Evolutionary conservation across 2,113 vertebrate genomes (phyloP), one percentile per base, ranked within the genome.

Genomic region (Prolemur simus): DNA sequence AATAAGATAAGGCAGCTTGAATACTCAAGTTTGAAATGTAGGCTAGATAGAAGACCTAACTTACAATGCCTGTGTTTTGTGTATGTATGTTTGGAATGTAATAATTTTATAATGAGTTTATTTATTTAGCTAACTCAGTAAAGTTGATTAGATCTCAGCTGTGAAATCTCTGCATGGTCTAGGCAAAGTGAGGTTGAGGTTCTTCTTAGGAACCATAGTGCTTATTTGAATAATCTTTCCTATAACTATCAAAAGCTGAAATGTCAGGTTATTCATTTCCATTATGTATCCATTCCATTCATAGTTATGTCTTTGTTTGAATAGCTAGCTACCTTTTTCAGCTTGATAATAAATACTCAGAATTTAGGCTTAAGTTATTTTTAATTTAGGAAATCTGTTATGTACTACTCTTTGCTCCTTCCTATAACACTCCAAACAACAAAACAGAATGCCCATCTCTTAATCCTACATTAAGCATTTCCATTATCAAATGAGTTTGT

Each of bases 321-420:
- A 32, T 89, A 69, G 37, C 45, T 93, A 18, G 37, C 45, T 93
- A 18, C 23, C 37, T 64, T 89, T 96, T 94, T 91, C n/a, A 60
- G 94, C 10, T 92, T 90, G 68, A 34, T 87, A 63, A 39, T 92
- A 92, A 90, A 66, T 83, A 42, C 25, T 94, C 34, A 85, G 63
- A 81, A 63, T 77, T 45, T 93, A 94, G 74, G 27, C 4, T 90
- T 95, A 93, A 81, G 3, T 45, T 76, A 89, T 64, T 12, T 23
- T 94, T 92, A 60, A 89, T 92, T 91, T 95, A 91, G 78, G 86
- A 96, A 80, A 77, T 91, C 2, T 90, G 3, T 73, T 88, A 49
- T 54, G 3, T 94, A 56, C 2, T 82, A n/a, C 27, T 77, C 4
- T 8, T 78, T 69, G 32, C 29, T 96, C 25, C 66, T 85, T 83